Base-by-base conservation (phyloP, 64 coral and sea anemone genomes). In the Actinia tenebrosa region DNA sequence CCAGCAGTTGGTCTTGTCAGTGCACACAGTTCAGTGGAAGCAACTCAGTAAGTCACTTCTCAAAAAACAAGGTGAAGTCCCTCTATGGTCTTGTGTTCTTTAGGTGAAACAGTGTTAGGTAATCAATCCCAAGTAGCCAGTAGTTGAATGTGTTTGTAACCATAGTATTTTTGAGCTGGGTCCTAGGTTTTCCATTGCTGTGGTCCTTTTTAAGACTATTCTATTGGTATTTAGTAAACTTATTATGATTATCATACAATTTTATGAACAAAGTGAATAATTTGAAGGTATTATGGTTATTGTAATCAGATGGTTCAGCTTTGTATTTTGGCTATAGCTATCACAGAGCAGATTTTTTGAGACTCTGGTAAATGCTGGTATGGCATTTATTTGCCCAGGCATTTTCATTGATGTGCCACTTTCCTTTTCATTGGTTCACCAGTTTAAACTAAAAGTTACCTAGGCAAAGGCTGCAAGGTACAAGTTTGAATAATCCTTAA, bases 41-140 rank as follows among this genome's bases (percentile, higher is more conserved):
- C 90, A 22, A 82, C 56, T 2, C 90, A 92, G 86, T 92, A 87
- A 45, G 53, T 55, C 10, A 64, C 8, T 53, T 80, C 17, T 1
- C 42, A 83, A 37, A 37, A 50, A 44, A 14, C 5, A 43, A 47
- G 11, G 80, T 46, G 6, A 42, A 30, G 69, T 75, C 69, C 25
- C 10, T 22, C 66, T n/a, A 16, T 15, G 23, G 56, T 58, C 56
- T 42, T 37, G 7, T 75, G 69, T 75, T 75, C 26, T 3, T 42
- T 75, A 25, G 69, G 10, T 75, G 25, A 75, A 37, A 75, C 10
- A 30, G 26, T 75, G 69, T 30, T 69, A 13, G n/a, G 22, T 25
- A 75, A 30, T n/a, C 22, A 42, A 20, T n/a, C 56, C 56, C 5
- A 58, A 50, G 19, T 66, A 66, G 2, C 69, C n/a, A 30, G 27